Base-by-base conservation (phyloP, 2,888 invertebrate species). In the Drosophila recens region DNA sequence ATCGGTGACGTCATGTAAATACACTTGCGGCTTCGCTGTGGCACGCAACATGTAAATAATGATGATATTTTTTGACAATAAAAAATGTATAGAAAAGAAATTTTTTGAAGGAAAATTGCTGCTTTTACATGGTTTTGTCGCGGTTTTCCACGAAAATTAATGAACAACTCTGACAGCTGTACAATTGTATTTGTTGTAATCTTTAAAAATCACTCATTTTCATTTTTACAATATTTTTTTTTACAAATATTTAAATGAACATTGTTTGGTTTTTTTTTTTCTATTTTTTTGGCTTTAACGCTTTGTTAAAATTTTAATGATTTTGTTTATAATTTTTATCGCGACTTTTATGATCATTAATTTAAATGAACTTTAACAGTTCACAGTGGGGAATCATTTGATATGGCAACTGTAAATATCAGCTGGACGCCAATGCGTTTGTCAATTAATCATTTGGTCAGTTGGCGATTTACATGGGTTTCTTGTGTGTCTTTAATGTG, bases 251-350 rank as follows among this genome's bases (percentile, higher is more conserved):
- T 62, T n/a, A 49, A 73, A 57, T 58, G 15, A 36, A 34, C 52
- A 48, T 72, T 75, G 27, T 70, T 38, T 33, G 23, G 15, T 17
- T 13, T 36, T 34, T 36, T 36, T 34, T 4, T 36, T 13, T 13
- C 36, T 13, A 45, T 33, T 33, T 66, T 66, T 15, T 33, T 10
- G 27, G n/a, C 61, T 54, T 63, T 8, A 49, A 20, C 48, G 59
- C 72, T 72, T 75, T 80, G 54, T 65, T 33, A 49, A 51, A 54
- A 52, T 61, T 68, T 81, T 83, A 87, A 80, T 89, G 80, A 77
- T 75, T 73, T 87, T 80, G 74, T 89, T 76, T 82, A 87, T 69
- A 65, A 67, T 56, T 74, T 59, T 70, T 66, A 58, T 46, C 11
- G 43, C 10, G 9, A 8, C 9, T 43, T 53, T 63, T 54, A 36